Evolutionary conservation across 2,797 vertebrate genomes (phyloP).

Genomic region (Gadopsis marmoratus): DNA sequence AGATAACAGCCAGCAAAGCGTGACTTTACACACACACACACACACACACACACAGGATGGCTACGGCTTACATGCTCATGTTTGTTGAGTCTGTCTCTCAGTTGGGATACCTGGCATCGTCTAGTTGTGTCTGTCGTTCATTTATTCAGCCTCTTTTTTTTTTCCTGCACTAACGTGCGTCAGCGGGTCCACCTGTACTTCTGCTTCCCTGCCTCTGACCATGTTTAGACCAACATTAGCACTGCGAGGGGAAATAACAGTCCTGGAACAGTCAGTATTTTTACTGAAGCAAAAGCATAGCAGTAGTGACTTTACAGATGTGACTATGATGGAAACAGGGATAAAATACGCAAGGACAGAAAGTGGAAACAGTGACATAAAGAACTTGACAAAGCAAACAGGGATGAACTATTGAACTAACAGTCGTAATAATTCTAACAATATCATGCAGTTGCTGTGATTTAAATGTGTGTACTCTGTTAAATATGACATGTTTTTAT

Average conservation of each 20-base stretch:
- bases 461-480: too few relatives aligned
- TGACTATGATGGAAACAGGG: too few relatives aligned
- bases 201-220: background rate
- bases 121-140: slow-evolving; percentile 9
- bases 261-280: too few relatives aligned
- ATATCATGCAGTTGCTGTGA: too few relatives aligned
- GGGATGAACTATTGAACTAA: too few relatives aligned
- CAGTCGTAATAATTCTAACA: too few relatives aligned
- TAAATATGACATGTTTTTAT: too few relatives aligned
- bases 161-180: background rate
- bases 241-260: background rate
- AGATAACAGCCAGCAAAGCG: slow-evolving; percentile 80
- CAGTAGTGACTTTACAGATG: too few relatives aligned
- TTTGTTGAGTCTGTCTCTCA: slow-evolving; percentile 14
- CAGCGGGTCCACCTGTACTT: slow-evolving; percentile 6
- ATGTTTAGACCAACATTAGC: background rate
- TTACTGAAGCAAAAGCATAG: too few relatives aligned
- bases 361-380: too few relatives aligned
- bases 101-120: slow-evolving; percentile 17
- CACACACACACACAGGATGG: slow-evolving; percentile 6
- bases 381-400: too few relatives aligned
- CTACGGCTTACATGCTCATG: slow-evolving; percentile 18
- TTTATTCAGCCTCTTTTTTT: slow-evolving; percentile 1
- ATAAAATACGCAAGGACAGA: too few relatives aligned
- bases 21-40: slow-evolving; percentile 55